Evolutionary conservation across 92 coral and sea anemone species (phyloP).

Genomic region (Umimayanthus chanpuru): DNA sequence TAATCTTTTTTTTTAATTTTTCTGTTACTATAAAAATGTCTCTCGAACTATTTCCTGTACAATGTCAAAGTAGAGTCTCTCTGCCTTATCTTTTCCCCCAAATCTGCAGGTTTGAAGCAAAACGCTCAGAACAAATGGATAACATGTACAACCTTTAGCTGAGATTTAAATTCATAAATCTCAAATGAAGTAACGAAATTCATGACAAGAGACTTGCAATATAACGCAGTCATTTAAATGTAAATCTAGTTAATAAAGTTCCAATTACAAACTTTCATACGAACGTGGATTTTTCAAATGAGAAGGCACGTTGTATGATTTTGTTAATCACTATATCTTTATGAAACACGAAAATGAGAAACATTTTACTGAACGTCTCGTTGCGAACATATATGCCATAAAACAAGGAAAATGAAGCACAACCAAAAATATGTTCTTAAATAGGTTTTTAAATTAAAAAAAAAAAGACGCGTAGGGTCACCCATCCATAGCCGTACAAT

Average conservation of each 20-base stretch:
- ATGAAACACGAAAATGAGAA: no score
- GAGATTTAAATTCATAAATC: no score
- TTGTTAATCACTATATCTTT: no score
- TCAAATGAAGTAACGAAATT: background rate
- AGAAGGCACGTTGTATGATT: background rate
- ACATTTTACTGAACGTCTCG: background rate
- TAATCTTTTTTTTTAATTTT: no score
- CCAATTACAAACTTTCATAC: no score
- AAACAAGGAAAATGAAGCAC: background rate
- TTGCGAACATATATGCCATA: background rate
- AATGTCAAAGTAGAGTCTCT: no score
- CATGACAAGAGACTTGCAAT: background rate
- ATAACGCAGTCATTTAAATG: background rate
- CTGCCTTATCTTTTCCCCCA: background rate
- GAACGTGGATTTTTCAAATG: no score
- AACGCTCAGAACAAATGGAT: no score
- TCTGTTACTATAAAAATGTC: no score
- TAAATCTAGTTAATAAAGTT: background rate
- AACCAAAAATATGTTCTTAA: background rate
- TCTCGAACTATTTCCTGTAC: background rate
- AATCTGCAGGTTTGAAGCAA: background rate
- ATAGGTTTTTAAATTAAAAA: background rate
- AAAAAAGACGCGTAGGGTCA: background rate
- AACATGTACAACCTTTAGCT: no score
- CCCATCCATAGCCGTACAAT: background rate